Base-by-base conservation (phyloP, 2,113 vertebrate species). In the Thryonomys swinderianus region DNA sequence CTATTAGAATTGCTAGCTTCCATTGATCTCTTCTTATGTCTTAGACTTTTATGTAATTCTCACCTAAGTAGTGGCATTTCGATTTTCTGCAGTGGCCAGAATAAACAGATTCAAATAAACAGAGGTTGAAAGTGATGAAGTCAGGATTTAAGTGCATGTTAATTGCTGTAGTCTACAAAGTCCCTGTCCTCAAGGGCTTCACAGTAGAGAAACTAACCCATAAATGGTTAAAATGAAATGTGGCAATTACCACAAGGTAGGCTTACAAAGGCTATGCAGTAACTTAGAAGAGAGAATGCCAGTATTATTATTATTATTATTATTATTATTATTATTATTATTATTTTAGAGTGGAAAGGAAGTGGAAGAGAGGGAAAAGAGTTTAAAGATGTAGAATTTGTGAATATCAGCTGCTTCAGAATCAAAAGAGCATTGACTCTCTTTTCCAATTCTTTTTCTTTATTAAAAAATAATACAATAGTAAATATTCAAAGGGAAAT, bases 91-190 rank as follows among this genome's bases (percentile, higher is more conserved):
- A 69, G 9, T 55, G 53, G 4, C 7, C 21, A 71, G 74, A 88
- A 61, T 74, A 81, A 88, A 88, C 10, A 23, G 21, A 32, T 25
- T 55, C 3, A 53, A 81, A n/a, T 69, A 12, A 32, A 81, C 42
- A 93, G 30, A 81, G 13, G 37, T 59, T 71, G 37, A n/a, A 97
- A 64, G 37, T 69, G 5, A 76, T 32, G 13, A 76, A 85, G 11
- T 42, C 57, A 85, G 40, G 21, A 85, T 88, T 84, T 79, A 85
- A 94, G 66, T 37, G 6, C 1, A 21, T 82, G 69, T 48, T 78
- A 66, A 42, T 14, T 21, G 32, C 61, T 57, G 7, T 79, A 7
- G 1, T 66, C 82, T 59, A n/a, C 16, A 40, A 71, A 62, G 40
- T 34, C 30, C 21, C 17, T 64, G 37, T 12, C 59, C 17, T 92